These are phyloP conservation scores for Pterostichus niger DNA, from an alignment of 2,888 invertebrate species.

Conservation along the genomic window DNA sequence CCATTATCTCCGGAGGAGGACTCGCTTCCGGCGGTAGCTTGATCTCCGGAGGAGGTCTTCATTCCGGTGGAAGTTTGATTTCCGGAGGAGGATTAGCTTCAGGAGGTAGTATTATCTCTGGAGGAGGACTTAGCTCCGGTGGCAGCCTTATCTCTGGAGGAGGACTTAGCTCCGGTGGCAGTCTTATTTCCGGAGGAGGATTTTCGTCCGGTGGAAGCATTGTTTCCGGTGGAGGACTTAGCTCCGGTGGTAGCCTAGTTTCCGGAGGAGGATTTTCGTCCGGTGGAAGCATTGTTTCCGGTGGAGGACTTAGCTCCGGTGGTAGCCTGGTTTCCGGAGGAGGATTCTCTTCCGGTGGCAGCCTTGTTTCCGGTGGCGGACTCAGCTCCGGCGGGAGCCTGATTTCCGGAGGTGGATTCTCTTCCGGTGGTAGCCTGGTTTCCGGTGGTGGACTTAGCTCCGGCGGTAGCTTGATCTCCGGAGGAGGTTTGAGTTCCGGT, in stretches of 20 bases:
- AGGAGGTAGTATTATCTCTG: conserved; percentile 30
- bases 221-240: conserved; percentile 28
- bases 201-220: conserved; percentile 49
- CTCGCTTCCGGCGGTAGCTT: conserved; percentile 40
- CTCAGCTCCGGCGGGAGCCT: conserved; percentile 31
- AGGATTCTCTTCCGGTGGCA: conserved; percentile 39
- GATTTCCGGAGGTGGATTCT: conserved; percentile 39
- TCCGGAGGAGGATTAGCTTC: conserved; percentile 49
- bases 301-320: conserved; percentile 43
- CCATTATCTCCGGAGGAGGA: conserved; percentile 54
- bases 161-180: conserved; percentile 25
- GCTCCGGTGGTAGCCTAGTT: conserved; percentile 26
- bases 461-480: conserved; percentile 41
- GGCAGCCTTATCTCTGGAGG: conserved; percentile 51
- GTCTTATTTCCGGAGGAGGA: conserved; percentile 50
- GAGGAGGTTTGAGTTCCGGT: conserved; percentile 31
- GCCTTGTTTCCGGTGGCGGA: conserved; percentile 44
- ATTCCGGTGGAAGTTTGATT: conserved; percentile 37
- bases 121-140: conserved; percentile 54
- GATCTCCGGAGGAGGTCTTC: conserved; percentile 30
- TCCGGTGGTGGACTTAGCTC: conserved; percentile 51
- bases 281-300: conserved; percentile 46
- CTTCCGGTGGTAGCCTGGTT: conserved; percentile 17
- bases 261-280: conserved; percentile 53
- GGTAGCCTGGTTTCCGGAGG: conserved; percentile 48